These are phyloP conservation scores for Protomyctophum bolini DNA, from an alignment of 2,113 vertebrate genomes.

Conservation along the genomic window DNA sequence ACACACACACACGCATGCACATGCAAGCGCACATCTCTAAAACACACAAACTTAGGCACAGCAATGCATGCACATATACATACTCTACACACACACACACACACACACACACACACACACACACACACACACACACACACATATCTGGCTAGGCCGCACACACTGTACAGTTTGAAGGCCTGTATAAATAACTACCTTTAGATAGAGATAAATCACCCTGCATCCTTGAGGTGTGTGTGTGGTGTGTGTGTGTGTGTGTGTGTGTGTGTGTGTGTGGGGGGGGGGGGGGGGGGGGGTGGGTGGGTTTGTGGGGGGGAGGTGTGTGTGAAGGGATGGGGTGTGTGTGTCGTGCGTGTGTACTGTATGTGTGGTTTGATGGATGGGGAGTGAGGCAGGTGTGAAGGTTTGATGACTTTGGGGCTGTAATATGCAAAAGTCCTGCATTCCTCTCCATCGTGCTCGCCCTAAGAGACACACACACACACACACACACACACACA, in stretches of 20 bases:
- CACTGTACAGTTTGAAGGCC: too few relatives aligned
- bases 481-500: background rate
- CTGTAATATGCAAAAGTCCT: conserved; percentile 11
- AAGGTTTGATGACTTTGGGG: conserved; percentile 20
- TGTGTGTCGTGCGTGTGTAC: background rate
- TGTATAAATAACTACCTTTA: conserved; percentile 1
- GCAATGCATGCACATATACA: too few relatives aligned
- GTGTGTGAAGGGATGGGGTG: too few relatives aligned
- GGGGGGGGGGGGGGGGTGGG: background rate
- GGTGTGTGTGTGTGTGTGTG: background rate
- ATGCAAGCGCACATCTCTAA: too few relatives aligned
- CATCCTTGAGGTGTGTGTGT: conserved; percentile 6
- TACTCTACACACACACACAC: too few relatives aligned
- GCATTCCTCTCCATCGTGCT: background rate
- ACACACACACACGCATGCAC: too few relatives aligned
- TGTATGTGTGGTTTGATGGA: conserved; percentile 12
- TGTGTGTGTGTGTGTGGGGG: background rate
- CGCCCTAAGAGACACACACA: background rate
- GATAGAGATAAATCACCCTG: conserved; percentile 14
- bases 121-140: background rate
- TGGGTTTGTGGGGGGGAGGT: background rate
- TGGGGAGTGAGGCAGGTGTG: conserved; percentile 10
- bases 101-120: too few relatives aligned
- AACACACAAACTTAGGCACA: too few relatives aligned
- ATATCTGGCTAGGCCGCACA: background rate